These are phyloP conservation scores for Zaprionus kolodkinae DNA, from an alignment of 1,140 invertebrate genomes.

Conservation along the genomic window DNA sequence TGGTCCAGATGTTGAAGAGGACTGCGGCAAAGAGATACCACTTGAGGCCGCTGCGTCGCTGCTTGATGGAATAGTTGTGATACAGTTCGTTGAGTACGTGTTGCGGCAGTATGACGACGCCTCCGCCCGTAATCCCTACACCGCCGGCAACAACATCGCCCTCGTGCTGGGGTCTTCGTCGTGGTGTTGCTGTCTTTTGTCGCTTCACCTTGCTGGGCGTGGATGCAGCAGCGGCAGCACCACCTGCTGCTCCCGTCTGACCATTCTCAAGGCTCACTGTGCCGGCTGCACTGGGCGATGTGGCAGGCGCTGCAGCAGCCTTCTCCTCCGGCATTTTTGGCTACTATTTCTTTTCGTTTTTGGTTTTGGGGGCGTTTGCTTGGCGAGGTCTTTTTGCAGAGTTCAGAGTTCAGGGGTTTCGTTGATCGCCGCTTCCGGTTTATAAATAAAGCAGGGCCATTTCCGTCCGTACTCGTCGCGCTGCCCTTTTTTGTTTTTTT, in stretches of 20 bases:
- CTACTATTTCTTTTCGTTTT: too few species aligned
- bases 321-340: conserved; percentile 68
- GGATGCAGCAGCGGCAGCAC: conserved; percentile 9
- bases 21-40: conserved; percentile 89
- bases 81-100: conserved; percentile 90
- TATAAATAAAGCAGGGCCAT: conserved; percentile 65
- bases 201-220: conserved; percentile 54
- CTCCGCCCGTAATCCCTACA: conserved; percentile 63
- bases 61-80: conserved; percentile 90
- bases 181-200: conserved; percentile 44
- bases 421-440: conserved; percentile 47
- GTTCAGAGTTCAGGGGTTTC: conserved; percentile 42
- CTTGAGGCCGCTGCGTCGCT: conserved; percentile 90
- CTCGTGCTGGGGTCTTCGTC: conserved; percentile 60
- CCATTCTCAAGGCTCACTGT: conserved; percentile 67
- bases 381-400: conserved; percentile 18
- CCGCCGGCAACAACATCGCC: conserved; percentile 65
- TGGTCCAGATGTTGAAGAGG: conserved; percentile 88
- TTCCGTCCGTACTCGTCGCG: conserved; percentile 22
- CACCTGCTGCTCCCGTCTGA: conserved; percentile 34
- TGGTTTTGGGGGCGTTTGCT: neutral
- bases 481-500: conserved; percentile 34
- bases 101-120: conserved; percentile 85
- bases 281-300: neutral
- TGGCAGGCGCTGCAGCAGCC: conserved; percentile 15